A percentile compares a stretch with the other conserved stretches of the same genome.
Conservation (phyloP, 2,113 vertebrate genomes). For the Hemicordylus capensis region DNA sequence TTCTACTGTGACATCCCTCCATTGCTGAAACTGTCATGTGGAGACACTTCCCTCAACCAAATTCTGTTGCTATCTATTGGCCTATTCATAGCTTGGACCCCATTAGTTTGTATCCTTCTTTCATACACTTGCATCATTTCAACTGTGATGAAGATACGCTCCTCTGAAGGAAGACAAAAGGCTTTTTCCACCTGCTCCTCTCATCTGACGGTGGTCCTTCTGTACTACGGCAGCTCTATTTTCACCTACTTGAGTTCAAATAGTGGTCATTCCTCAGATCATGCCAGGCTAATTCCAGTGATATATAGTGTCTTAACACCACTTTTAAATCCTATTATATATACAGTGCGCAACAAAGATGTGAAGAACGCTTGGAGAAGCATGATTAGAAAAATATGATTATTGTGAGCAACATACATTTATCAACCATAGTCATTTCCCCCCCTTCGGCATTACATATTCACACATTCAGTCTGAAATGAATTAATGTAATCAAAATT, state of each 20-base stretch:
- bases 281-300: background rate
- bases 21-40: constrained; percentile 32
- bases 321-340: constrained; percentile 54
- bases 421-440: too few species aligned
- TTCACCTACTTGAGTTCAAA: background rate
- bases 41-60: constrained; percentile 9
- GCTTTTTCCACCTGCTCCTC: background rate
- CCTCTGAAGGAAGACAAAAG: background rate
- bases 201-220: background rate
- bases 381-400: background rate
- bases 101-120: too few species aligned
- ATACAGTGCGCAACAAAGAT: constrained; percentile 41
- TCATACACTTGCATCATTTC: too few species aligned
- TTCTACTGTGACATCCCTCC: constrained; percentile 51
- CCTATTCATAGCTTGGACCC: too few species aligned
- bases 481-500: too few species aligned
- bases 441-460: too few species aligned
- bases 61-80: constrained; percentile 27
- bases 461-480: too few species aligned
- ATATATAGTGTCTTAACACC: constrained; percentile 32
- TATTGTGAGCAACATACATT: too few species aligned
- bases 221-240: background rate
- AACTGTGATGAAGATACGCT: too few species aligned
- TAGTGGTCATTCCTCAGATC: constrained; percentile 15
- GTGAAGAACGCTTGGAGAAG: constrained; percentile 20